phyloP scores from a whole-genome alignment of 2,113 vertebrate species.

The Balaenoptera acutorostrata region DNA sequence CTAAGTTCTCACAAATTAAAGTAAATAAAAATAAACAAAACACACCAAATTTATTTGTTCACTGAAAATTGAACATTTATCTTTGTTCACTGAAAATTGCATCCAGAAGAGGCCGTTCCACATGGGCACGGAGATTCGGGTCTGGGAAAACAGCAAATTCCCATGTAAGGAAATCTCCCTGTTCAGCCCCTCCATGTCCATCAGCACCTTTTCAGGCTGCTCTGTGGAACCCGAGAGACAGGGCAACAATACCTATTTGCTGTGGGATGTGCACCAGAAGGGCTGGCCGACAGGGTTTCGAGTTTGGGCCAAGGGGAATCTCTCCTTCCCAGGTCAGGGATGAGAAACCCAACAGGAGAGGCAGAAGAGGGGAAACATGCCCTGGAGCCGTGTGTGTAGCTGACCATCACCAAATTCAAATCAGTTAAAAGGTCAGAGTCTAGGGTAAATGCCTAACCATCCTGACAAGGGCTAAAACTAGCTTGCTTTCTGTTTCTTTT shows the following conservation, averaged over 20 bases:
- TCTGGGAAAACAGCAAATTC: constrained; percentile 74
- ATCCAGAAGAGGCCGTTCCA: constrained; percentile 68
- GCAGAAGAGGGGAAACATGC: constrained; percentile 66
- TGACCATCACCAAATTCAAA: constrained; percentile 78
- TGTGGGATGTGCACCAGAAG: constrained; percentile 83
- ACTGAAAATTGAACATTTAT: constrained; percentile 64
- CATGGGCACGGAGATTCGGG: constrained; percentile 69
- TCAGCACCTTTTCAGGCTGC: constrained; percentile 90
- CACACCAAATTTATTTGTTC: neutral
- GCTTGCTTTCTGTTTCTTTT: no score
- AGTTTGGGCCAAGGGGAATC: constrained; percentile 84
- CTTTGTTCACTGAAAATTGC: constrained; percentile 69
- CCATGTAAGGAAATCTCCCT: constrained; percentile 85
- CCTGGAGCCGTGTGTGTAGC: constrained; percentile 84
- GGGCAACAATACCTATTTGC: constrained; percentile 86
- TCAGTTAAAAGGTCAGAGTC: constrained; percentile 60
- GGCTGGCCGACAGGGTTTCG: constrained; percentile 79
- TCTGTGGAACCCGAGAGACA: constrained; percentile 84
- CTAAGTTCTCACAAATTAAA: constrained; percentile 32
- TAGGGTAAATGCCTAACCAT: constrained; percentile 60
- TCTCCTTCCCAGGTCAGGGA: constrained; percentile 85
- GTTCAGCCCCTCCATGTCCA: constrained; percentile 82
- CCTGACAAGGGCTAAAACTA: neutral
- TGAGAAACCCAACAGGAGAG: constrained; percentile 84
- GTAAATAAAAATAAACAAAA: constrained; percentile 27